These are phyloP conservation scores for Cyprinodon diabolis DNA, from an alignment of 2,797 vertebrate species.

Conservation along the genomic window DNA sequence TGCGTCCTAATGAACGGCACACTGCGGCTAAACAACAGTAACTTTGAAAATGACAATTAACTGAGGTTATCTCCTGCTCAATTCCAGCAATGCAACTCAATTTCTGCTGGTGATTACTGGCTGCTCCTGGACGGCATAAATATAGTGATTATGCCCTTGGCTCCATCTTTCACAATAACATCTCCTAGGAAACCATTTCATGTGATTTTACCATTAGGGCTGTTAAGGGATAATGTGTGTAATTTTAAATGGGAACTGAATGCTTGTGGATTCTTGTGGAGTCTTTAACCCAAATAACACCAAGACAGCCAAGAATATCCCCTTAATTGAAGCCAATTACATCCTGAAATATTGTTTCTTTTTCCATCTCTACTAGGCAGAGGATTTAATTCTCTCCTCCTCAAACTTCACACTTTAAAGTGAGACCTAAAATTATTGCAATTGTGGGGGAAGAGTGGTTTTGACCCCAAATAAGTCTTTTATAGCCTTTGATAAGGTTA, in stretches of 20 bases:
- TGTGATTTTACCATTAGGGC: conserved; percentile 70
- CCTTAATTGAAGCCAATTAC: conserved; percentile 65
- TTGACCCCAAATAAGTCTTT: background rate
- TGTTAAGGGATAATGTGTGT: conserved; percentile 72
- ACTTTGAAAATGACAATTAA: conserved; percentile 76
- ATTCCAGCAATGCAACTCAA: conserved; percentile 62
- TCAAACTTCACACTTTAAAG: conserved; percentile 50
- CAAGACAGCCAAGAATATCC: conserved; percentile 49
- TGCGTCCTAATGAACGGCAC: conserved; percentile 64
- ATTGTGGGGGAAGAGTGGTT: background rate
- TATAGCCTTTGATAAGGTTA: background rate
- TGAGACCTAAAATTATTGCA: background rate
- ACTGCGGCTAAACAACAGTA: conserved; percentile 61
- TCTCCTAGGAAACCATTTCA: conserved; percentile 76
- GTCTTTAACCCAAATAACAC: conserved; percentile 63
- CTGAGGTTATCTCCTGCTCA: conserved; percentile 70
- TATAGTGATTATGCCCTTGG: conserved; percentile 70
- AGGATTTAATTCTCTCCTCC: conserved; percentile 46
- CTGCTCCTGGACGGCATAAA: conserved; percentile 71
- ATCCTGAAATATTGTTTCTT: conserved; percentile 52
- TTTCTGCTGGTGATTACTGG: conserved; percentile 67
- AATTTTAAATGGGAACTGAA: conserved; percentile 65
- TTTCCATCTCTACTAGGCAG: conserved; percentile 12
- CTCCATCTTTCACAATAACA: conserved; percentile 74
- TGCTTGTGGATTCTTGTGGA: conserved; percentile 52